phyloP scores from a whole-genome alignment of 2,888 invertebrate genomes.

The Caenorhabditis imperialis region DNA sequence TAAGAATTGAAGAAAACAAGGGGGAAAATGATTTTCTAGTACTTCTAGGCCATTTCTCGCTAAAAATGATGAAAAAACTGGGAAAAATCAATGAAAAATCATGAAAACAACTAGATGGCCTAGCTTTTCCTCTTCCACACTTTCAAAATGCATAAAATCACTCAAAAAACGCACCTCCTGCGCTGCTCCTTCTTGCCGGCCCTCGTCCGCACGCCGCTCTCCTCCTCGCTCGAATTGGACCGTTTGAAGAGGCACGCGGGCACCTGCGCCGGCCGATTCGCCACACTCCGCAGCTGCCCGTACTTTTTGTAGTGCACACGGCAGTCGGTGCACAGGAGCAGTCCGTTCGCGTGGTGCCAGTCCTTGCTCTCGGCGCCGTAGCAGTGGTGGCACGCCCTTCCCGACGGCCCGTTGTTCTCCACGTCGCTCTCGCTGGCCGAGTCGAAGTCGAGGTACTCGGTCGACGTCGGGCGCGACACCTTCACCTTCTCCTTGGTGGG shows the following conservation, averaged over 20 bases:
- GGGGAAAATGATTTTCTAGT: too few relatives aligned
- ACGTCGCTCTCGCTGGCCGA: slow-evolving; percentile 81
- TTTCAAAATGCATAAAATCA: background rate
- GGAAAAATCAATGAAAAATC: background rate
- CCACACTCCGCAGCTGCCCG: slow-evolving; percentile 83
- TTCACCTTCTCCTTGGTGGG: slow-evolving; percentile 61
- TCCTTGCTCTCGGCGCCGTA: slow-evolving; percentile 85
- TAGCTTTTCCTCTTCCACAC: too few relatives aligned
- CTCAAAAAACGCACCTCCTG: slow-evolving; percentile 22
- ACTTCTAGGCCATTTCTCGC: too few relatives aligned
- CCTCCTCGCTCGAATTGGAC: slow-evolving; percentile 59
- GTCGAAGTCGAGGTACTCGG: slow-evolving; percentile 82
- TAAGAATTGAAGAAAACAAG: too few relatives aligned
- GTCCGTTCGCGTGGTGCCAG: slow-evolving; percentile 85
- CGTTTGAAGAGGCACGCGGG: slow-evolving; percentile 78
- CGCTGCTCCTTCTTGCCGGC: slow-evolving; percentile 64
- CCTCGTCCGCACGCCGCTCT: slow-evolving; percentile 62
- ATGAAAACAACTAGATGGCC: background rate
- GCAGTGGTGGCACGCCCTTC: slow-evolving; percentile 87
- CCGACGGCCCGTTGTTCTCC: slow-evolving; percentile 82
- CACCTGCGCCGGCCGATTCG: slow-evolving; percentile 78
- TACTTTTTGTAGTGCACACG: slow-evolving; percentile 86
- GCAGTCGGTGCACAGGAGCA: slow-evolving; percentile 86
- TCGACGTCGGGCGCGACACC: slow-evolving; percentile 78
- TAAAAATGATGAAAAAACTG: background rate